Evolutionary conservation across 2,113 vertebrate species (phyloP), one percentile per base, ranked within the genome.

Genomic region (Fregetta grallaria): DNA sequence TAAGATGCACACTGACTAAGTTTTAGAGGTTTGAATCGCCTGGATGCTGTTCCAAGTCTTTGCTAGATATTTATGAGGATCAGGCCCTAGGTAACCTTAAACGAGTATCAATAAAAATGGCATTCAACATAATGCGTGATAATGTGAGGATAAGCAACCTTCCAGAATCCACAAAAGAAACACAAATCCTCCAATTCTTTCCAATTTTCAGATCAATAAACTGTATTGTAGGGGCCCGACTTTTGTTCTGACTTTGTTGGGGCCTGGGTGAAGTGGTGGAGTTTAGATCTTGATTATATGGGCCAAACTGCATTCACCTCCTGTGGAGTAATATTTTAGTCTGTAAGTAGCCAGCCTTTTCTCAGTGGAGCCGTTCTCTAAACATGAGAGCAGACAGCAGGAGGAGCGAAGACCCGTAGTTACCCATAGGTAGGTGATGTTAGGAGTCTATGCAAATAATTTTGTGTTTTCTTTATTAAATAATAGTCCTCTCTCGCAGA

Each of bases 381-480:
- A 79, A 32, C 0, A 0, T 15, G n/a, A 67, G 50, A 73, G 30
- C 7, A 26, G 29, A 15, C 58, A 82, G 17, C 25, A 15, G 2
- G 5, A 88, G 53, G 45, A 85, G 53, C 3, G 5, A 76, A 38
- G 25, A 75, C 38, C 45, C 45, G 1, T 16, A 42, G 50, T 59
- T 79, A 49, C 59, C 74, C 50, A 14, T 12, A 70, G 73, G 32
- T 3, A 65, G 52, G 70, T 71, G 67, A 81, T 72, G 9, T 72
- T 84, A 80, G 26, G 6, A 52, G 42, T 55, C 75, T 59, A 30
- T 76, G 75, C 47, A 88, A 92, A 94, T 78, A 6, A 34, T 44
- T 88, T 87, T 68, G 67, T 27, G 58, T 94, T 95, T 96, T 84
- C 61, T 94, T 79, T 82, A 77, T 82, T 92, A 91, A 94, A 65